phyloP scores from a whole-genome alignment of 2,797 vertebrate genomes.

The Aplochiton taeniatus region DNA sequence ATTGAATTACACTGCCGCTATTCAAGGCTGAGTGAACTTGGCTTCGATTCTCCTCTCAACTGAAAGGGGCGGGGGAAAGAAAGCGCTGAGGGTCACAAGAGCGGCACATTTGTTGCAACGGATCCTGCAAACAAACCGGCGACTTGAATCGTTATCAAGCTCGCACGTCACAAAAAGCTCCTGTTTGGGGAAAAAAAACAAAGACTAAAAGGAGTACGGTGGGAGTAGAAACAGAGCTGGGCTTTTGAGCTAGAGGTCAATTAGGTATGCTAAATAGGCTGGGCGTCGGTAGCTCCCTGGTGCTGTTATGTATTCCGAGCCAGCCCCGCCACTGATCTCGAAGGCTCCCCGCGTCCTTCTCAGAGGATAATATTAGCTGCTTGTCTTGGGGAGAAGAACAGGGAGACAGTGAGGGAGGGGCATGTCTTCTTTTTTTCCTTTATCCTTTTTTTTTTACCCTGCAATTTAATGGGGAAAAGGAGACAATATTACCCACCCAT shows the following conservation, averaged over 20 bases:
- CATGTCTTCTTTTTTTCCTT: neutral
- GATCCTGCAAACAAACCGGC: constrained; percentile 23
- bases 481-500: constrained; percentile 58
- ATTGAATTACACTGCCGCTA: constrained; percentile 11
- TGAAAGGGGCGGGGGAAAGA: constrained; percentile 22
- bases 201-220: constrained; percentile 30
- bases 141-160: constrained; percentile 39
- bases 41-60: constrained; percentile 17
- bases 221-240: constrained; percentile 32
- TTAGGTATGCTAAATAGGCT: constrained; percentile 65
- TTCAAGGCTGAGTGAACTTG: constrained; percentile 26
- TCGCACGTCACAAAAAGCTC: constrained; percentile 28
- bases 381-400: constrained; percentile 18
- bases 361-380: constrained; percentile 54
- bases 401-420: constrained; percentile 15
- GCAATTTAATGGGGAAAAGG: constrained; percentile 55
- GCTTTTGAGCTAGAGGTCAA: constrained; percentile 61
- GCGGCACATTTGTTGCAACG: constrained; percentile 29
- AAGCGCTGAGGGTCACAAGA: constrained; percentile 19
- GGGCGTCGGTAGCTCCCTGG: constrained; percentile 46
- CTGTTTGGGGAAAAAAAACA: constrained; percentile 18
- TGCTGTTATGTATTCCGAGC: constrained; percentile 67
- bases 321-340: constrained; percentile 49
- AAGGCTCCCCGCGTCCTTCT: constrained; percentile 55
- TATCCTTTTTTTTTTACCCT: constrained; percentile 16